Base-by-base conservation (phyloP, 1,140 invertebrate genomes). In the Probaryconus sp. region DNA sequence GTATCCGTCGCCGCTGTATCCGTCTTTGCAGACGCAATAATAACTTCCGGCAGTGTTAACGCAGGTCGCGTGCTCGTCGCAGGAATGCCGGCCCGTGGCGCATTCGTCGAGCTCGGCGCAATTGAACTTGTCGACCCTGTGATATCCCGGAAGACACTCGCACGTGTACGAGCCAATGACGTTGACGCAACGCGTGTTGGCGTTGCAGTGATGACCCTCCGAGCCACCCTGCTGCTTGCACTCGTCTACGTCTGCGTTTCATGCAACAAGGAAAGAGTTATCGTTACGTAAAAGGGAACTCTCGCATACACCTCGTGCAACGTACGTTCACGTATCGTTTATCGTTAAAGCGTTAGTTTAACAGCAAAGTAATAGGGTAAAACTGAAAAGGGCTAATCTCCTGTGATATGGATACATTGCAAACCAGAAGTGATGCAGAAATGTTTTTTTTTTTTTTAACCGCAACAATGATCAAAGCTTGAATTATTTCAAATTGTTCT, bases 1-100 rank as follows among this genome's bases (percentile, higher is more conserved):
- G 83, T 92, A 92, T 50, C 96, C 96, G 83, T 97, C 92, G 35
- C 96, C 96, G 18, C 89, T 87, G 87, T 94, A 98, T 3, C 96
- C 96, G 5, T 91, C 87, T 16, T 90, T 89, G 88, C 96, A 98
- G 5, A 90, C 86, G 84, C 96, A 98, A 40, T 91, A 90, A 87
- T 95, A 97, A 61, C 93, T 94, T 30, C 96, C 96, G 56, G 91
- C 91, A 20, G 94, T 94, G 88, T 98, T 98, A 58, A 92, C 89
- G 87, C 96, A 98, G 24, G 90, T 90, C 3, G 96, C 95, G 82
- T 95, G 91, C 47, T 89, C 81, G 84, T 96, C 91, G 83, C 96
- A 97, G 14, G 79, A 76, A 84, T 95, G 92, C 45, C 89, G 89
- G 14, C 91, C 91, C 3, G 89, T 90, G 53, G 87, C 86, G 77